Percentiles rank a stretch among this genome's conserved stretches.
These are phyloP conservation scores for Galago senegalensis DNA, from an alignment of 2,797 vertebrate species.

Conservation along the genomic window DNA sequence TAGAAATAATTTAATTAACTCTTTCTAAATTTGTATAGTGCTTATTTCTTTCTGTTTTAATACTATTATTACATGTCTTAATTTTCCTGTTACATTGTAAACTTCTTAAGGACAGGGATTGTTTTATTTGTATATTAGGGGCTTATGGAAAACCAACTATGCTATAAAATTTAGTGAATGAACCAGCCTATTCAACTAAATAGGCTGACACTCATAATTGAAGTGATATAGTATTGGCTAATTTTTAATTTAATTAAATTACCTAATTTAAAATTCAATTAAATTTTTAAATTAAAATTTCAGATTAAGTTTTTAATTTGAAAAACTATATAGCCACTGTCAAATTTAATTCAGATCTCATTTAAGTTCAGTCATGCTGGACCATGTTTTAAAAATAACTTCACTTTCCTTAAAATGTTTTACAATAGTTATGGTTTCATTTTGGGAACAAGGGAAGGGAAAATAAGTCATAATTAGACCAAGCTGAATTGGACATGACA, in stretches of 20 bases:
- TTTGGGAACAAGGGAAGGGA: conserved; percentile 22
- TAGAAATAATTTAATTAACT: neutral
- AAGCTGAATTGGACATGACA: conserved; percentile 33
- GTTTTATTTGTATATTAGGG: neutral
- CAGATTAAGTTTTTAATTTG: neutral
- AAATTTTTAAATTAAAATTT: too few species aligned
- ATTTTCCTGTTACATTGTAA: conserved; percentile 17
- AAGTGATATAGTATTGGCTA: neutral
- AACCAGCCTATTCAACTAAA: neutral
- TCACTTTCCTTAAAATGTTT: conserved; percentile 49
- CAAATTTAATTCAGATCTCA: conserved; percentile 43
- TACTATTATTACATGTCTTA: neutral
- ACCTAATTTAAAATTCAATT: too few species aligned
- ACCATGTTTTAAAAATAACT: conserved; percentile 23
- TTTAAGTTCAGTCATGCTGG: conserved; percentile 1
- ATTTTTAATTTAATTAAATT: conserved; percentile 50
- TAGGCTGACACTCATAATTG: neutral
- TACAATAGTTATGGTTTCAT: conserved; percentile 23
- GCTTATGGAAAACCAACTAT: conserved; percentile 9
- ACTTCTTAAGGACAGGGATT: neutral
- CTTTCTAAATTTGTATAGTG: neutral
- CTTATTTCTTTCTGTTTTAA: conserved; percentile 34
- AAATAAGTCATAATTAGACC: conserved; percentile 38
- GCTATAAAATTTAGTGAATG: conserved; percentile 5
- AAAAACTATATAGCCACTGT: neutral